Evolutionary conservation across 2,113 vertebrate genomes (phyloP).

Genomic region (Pelmatolapia mariae): DNA sequence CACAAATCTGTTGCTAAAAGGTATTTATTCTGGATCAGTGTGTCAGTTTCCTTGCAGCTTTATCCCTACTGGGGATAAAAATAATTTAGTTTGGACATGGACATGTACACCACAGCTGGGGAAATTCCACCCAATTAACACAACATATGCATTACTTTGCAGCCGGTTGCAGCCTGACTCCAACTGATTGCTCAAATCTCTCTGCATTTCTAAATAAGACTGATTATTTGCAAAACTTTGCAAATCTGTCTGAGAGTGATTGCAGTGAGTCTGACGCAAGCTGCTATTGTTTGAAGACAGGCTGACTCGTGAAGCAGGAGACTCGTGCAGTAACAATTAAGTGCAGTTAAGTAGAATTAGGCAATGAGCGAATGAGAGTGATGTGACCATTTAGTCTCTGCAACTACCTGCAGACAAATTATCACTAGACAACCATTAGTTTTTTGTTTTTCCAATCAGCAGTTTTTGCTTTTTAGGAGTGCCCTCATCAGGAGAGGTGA

Average conservation of each 20-base stretch:
- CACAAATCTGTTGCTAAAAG: background rate
- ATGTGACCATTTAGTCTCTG: background rate
- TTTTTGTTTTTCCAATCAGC: background rate
- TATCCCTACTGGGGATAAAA: background rate
- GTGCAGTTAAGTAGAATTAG: background rate
- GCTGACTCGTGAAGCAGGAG: background rate
- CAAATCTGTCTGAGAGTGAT: background rate
- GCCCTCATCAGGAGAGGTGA: background rate
- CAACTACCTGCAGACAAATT: background rate
- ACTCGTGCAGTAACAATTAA: background rate
- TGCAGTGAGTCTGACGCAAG: background rate
- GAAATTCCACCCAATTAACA: background rate
- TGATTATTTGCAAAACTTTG: background rate
- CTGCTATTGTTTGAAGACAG: background rate
- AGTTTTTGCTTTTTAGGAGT: background rate
- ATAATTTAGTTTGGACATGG: background rate
- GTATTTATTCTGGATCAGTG: background rate
- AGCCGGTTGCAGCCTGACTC: background rate
- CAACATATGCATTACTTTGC: background rate
- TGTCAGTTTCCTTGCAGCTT: background rate
- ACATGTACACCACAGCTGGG: background rate
- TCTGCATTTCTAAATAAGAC: background rate
- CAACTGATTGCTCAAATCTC: background rate
- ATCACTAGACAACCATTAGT: background rate
- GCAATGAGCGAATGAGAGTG: background rate